These are phyloP conservation scores for Vannuccia rotundouncinata DNA, from an alignment of 2,888 invertebrate genomes.

Conservation along the genomic window DNA sequence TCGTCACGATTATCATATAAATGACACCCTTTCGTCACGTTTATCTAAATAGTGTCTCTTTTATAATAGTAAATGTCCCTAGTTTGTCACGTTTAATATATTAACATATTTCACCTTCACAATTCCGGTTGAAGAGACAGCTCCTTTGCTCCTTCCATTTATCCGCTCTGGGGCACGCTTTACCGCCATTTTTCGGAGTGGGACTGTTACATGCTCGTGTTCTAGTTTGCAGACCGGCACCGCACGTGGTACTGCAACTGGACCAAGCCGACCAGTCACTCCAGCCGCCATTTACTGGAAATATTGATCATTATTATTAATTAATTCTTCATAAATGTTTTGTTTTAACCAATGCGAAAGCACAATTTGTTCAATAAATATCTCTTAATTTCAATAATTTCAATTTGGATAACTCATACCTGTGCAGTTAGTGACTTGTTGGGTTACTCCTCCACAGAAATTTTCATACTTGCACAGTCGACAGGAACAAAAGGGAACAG, in stretches of 20 bases:
- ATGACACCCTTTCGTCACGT: too few relatives aligned
- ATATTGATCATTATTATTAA: background rate
- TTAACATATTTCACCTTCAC: constrained; percentile 14
- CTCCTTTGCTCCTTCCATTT: constrained; percentile 47
- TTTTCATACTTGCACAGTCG: background rate
- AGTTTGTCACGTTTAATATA: background rate
- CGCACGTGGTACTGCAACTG: constrained; percentile 60
- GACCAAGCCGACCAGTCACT: constrained; percentile 62
- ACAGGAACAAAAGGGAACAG: background rate
- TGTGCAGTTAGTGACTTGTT: background rate
- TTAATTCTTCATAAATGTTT: background rate
- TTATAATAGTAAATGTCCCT: too few relatives aligned
- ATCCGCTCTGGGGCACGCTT: constrained; percentile 52
- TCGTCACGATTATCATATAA: too few relatives aligned
- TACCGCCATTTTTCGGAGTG: constrained; percentile 56
- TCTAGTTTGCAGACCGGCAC: constrained; percentile 53
- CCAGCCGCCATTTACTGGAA: constrained; percentile 56
- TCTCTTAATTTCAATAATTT: too few relatives aligned
- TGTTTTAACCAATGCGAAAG: background rate
- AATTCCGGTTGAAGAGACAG: constrained; percentile 34
- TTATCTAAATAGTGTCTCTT: too few relatives aligned
- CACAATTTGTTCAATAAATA: background rate
- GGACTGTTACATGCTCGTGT: constrained; percentile 59
- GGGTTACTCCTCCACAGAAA: background rate
- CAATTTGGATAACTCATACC: too few relatives aligned